Evolutionary conservation across 30 jellyfish, hydroid and myxozoan species (phyloP).

Genomic region (Aurelia aurita complex sp. Pacific): DNA sequence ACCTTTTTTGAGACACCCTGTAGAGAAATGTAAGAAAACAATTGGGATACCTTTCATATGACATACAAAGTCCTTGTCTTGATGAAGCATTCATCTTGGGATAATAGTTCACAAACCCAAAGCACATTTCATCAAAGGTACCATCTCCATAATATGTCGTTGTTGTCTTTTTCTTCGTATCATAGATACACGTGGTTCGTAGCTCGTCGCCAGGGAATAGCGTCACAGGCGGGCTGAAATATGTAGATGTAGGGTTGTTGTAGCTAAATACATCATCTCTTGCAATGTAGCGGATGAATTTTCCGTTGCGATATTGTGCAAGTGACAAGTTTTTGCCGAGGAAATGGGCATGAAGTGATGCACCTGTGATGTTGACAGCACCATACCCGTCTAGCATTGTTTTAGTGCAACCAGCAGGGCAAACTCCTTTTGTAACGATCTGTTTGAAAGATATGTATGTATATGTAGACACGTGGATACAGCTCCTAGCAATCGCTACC

Average conservation of each 20-base stretch:
- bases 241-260: constrained; percentile 38
- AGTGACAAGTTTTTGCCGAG: constrained; percentile 46
- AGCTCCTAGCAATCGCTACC: no score
- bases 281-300: constrained; percentile 38
- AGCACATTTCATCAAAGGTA: constrained; percentile 72
- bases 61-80: constrained; percentile 24
- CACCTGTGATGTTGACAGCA: constrained; percentile 36
- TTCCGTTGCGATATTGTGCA: constrained; percentile 63
- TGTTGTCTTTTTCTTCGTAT: constrained; percentile 24
- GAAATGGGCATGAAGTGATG: constrained; percentile 55
- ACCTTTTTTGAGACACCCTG: no score
- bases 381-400: constrained; percentile 14
- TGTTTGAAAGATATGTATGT: not conserved
- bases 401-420: constrained; percentile 46
- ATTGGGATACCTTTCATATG: constrained; percentile 47
- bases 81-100: constrained; percentile 16
- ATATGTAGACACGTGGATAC: no score
- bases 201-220: constrained; percentile 71
- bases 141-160: constrained; percentile 70
- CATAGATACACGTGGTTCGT: constrained; percentile 54
- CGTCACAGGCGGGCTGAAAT: constrained; percentile 35
- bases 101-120: constrained; percentile 50
- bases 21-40: not conserved
- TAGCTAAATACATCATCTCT: constrained; percentile 59
- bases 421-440: constrained; percentile 31